phyloP scores from a whole-genome alignment of 2,888 invertebrate genomes.

The Hypomecis punctinalis region DNA sequence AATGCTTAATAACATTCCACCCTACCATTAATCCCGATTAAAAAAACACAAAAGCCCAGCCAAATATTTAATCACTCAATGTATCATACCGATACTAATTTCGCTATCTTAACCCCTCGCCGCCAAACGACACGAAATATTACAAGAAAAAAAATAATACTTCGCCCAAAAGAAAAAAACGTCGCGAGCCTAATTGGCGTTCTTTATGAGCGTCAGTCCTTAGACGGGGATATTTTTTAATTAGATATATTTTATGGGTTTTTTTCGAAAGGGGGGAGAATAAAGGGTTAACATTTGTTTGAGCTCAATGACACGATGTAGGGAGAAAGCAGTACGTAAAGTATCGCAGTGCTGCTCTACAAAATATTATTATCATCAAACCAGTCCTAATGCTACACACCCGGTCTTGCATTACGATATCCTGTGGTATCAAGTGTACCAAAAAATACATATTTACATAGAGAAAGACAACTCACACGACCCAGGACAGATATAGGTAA shows the following conservation, averaged over 20 bases:
- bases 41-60: slow-evolving; percentile 44
- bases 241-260: slow-evolving; percentile 86
- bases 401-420: too few species aligned
- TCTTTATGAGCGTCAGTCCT: slow-evolving; percentile 85
- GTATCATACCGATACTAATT: slow-evolving; percentile 85
- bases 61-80: slow-evolving; percentile 84
- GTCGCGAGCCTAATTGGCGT: slow-evolving; percentile 83
- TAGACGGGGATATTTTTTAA: slow-evolving; percentile 85
- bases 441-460: too few species aligned
- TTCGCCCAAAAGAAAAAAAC: slow-evolving; percentile 73
- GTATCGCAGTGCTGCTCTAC: background rate
- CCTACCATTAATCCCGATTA: slow-evolving; percentile 51
- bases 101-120: slow-evolving; percentile 83
- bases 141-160: slow-evolving; percentile 64
- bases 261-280: slow-evolving; percentile 82
- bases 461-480: too few species aligned
- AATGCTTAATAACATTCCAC: slow-evolving; percentile 24
- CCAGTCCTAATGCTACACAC: background rate
- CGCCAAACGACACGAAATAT: slow-evolving; percentile 80
- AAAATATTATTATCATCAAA: background rate
- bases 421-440: too few species aligned
- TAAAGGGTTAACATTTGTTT: slow-evolving; percentile 85
- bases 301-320: slow-evolving; percentile 58
- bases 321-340: slow-evolving; percentile 10
- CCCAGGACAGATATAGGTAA: too few species aligned